Base-by-base conservation (phyloP, 1,140 invertebrate genomes). In the Sitodiplosis mosellana region DNA sequence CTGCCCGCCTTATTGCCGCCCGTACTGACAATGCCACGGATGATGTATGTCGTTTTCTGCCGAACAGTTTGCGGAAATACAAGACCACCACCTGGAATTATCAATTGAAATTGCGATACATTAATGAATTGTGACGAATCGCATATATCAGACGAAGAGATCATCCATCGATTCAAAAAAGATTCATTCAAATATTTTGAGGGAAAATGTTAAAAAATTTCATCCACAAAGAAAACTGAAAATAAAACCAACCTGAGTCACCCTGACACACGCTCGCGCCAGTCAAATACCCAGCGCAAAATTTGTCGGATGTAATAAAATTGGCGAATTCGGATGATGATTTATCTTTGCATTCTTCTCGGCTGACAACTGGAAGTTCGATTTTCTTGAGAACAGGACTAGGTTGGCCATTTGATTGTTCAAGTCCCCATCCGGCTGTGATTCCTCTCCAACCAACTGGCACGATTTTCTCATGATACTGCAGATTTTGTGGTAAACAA, bases 11-110 rank as follows among this genome's bases (percentile, higher is more conserved):
- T 53, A 14, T 49, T 48, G 20, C 54, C 53, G 19, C 56, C 58
- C n/a, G 56, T 52, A 45, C 62, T 64, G 17, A 61, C 56, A 34
- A 63, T 49, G 20, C 59, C 61, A 2, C 56, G 55, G 5, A 63
- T 45, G 44, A 57, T 61, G 54, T 53, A 63, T 17, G 18, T 38
- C 2, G 11, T 47, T 11, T 11, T 47, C 5, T 33, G 49, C 40
- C 27, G 48, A 49, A 22, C 50, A n/a, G 34, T 46, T 33, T 56
- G 45, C 52, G 37, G 44, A 56, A 63, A 52, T 46, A 56, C 49
- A 1, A 64, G 37, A 10, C 57, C 61, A 14, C 58, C 56, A 40
- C 27, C 27, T 27, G 27, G 10, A 27, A n/a, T n/a, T n/a, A n/a
- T n/a, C n/a, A n/a, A n/a, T n/a, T n/a, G n/a, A n/a, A n/a, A n/a